These are phyloP conservation scores for Atta cephalotes DNA, from an alignment of 1,140 invertebrate species.

Conservation along the genomic window DNA sequence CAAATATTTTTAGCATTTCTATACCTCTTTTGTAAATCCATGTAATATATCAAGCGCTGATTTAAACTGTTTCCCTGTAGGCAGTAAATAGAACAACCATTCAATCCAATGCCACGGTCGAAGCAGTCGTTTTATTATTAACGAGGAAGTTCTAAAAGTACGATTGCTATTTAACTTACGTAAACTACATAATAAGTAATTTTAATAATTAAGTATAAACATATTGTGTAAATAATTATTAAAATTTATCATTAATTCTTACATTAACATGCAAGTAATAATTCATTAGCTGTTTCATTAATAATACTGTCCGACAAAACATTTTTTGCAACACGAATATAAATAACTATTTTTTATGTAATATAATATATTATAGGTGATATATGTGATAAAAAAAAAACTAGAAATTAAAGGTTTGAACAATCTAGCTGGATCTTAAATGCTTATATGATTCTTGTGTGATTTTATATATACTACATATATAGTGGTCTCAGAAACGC, in stretches of 20 bases:
- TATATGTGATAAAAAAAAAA: no score
- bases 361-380: no score
- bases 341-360: no score
- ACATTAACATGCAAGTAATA: not conserved
- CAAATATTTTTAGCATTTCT: not conserved
- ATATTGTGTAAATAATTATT: not conserved
- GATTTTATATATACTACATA: no score
- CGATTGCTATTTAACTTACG: not conserved
- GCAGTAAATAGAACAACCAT: conserved; percentile 62
- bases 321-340: no score
- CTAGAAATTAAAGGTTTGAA: no score
- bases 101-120: conserved; percentile 59
- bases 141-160: conserved; percentile 28
- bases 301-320: no score
- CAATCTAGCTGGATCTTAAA: no score
- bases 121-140: conserved; percentile 38
- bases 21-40: conserved; percentile 87
- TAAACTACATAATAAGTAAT: not conserved
- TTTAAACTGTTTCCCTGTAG: conserved; percentile 83
- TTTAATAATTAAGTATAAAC: no score
- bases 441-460: no score
- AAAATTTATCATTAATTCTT: not conserved
- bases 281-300: not conserved
- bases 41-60: conserved; percentile 86
- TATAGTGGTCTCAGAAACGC: no score